These are phyloP conservation scores for Boleophthalmus pectinirostris DNA, from an alignment of 2,113 vertebrate genomes.

Conservation along the genomic window DNA sequence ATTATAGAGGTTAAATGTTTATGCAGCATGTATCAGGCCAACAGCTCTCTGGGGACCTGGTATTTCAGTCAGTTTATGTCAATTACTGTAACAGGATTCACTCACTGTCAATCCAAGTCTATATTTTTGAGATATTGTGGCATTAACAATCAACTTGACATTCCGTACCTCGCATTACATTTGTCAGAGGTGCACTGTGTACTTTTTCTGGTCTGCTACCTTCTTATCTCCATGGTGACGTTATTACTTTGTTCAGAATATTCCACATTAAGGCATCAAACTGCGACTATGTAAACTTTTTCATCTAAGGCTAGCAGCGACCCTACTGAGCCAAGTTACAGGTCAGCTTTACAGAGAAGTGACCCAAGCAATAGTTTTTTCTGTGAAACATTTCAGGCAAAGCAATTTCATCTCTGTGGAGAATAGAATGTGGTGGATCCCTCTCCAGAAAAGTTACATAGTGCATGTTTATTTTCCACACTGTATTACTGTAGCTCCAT, in stretches of 20 bases:
- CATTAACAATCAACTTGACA: background rate
- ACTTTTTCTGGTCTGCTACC: background rate
- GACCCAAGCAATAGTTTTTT: background rate
- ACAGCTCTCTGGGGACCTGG: background rate
- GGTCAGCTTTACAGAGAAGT: background rate
- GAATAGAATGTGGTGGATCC: background rate
- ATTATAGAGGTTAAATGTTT: conserved; percentile 27
- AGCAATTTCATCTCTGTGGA: background rate
- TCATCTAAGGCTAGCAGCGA: no score
- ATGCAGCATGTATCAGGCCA: background rate
- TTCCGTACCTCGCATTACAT: background rate
- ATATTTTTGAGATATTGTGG: background rate
- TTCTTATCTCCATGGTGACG: no score
- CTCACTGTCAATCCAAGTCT: background rate
- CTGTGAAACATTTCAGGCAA: background rate
- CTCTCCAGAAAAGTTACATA: no score
- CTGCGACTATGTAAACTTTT: background rate
- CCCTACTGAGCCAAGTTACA: background rate
- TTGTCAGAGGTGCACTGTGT: background rate
- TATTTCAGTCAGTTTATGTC: background rate
- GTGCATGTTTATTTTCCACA: no score
- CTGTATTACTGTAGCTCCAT: background rate
- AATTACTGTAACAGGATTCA: background rate
- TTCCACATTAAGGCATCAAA: background rate
- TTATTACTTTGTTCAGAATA: background rate